These are phyloP conservation scores for Cheilosia soror DNA, from an alignment of 2,888 invertebrate species.

Conservation along the genomic window DNA sequence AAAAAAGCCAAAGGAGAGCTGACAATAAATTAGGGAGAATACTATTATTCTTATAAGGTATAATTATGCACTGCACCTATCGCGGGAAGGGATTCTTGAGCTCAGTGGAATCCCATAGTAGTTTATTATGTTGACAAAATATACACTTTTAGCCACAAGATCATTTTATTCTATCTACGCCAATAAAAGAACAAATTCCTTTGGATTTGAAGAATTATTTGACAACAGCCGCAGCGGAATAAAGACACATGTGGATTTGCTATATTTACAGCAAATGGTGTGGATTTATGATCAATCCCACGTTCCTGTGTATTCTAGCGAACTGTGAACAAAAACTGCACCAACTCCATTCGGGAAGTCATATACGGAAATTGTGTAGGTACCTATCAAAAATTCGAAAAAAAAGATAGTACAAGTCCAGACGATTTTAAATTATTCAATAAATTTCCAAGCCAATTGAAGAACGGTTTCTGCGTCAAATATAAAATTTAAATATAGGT, in stretches of 20 bases:
- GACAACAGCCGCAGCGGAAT: not conserved
- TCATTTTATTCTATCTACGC: not conserved
- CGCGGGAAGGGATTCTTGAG: not conserved
- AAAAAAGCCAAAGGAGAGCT: slow-evolving; percentile 5
- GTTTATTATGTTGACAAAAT: slow-evolving; percentile 37
- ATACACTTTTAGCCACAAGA: not conserved
- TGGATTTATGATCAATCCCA: not conserved
- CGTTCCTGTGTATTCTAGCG: too few relatives aligned
- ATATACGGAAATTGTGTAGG: too few relatives aligned
- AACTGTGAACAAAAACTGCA: too few relatives aligned
- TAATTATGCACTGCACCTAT: not conserved
- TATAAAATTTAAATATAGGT: too few relatives aligned
- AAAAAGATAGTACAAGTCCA: too few relatives aligned
- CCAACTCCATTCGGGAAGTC: too few relatives aligned
- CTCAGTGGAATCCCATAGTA: not conserved
- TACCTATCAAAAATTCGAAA: too few relatives aligned
- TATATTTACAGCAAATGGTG: not conserved
- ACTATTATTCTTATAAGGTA: not conserved
- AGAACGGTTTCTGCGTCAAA: too few relatives aligned
- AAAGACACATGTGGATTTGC: not conserved
- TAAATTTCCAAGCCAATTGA: too few relatives aligned
- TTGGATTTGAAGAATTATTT: not conserved
- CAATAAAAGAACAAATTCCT: not conserved
- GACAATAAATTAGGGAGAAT: slow-evolving; percentile 18
- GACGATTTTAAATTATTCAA: too few relatives aligned